A percentile compares a stretch with the other conserved stretches of the same genome.
Conservation (phyloP, 2,113 vertebrate species). For the Opisthocomus hoazin region DNA sequence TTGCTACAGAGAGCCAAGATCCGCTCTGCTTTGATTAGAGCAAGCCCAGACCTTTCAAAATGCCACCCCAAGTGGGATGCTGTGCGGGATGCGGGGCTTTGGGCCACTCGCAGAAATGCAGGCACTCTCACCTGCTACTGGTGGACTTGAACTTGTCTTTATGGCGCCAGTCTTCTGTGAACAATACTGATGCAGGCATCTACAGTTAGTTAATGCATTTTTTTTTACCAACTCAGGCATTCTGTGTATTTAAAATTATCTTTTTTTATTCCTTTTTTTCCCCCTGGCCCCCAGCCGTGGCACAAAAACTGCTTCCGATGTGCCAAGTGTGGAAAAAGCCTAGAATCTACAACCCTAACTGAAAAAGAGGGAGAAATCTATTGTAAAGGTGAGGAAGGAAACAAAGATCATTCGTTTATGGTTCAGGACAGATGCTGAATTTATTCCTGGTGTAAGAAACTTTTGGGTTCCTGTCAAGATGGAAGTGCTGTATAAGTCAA, state of each 20-base stretch:
- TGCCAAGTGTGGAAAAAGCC: conserved; percentile 93
- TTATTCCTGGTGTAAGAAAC: neutral
- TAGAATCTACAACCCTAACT: conserved; percentile 94
- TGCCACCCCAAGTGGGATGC: neutral
- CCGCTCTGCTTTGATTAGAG: neutral
- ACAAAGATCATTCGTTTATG: neutral
- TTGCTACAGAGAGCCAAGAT: rapidly evolving
- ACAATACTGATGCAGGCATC: neutral
- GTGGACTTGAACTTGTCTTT: neutral
- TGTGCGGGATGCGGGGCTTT: neutral
- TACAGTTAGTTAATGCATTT: neutral
- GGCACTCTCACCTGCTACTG: neutral
- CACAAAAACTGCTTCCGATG: conserved; percentile 97
- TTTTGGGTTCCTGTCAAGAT: neutral
- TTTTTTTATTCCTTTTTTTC: neutral
- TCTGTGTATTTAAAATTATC: neutral
- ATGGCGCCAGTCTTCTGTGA: neutral
- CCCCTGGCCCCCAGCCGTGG: conserved; percentile 84
- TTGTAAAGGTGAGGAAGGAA: conserved; percentile 87
- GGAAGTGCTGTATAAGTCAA: neutral
- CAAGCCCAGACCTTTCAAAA: neutral
- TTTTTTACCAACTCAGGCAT: neutral
- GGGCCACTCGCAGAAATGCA: neutral
- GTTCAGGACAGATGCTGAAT: neutral
- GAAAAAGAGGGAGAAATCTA: conserved; percentile 98